Base-by-base conservation (phyloP, 2,888 invertebrate genomes). In the Tenodera sinensis region DNA sequence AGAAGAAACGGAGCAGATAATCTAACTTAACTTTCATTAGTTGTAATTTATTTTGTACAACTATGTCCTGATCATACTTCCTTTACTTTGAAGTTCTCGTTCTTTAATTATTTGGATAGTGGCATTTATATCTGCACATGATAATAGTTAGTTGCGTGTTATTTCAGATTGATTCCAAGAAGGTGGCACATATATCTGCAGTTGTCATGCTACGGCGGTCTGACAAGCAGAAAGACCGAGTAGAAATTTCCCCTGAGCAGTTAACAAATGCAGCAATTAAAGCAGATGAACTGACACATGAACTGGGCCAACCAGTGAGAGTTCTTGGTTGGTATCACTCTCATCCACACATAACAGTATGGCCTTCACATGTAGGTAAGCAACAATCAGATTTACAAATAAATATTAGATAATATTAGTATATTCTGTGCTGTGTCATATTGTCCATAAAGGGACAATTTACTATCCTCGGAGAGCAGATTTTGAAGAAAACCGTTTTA, bases 261-360 rank as follows among this genome's bases (percentile, higher is more conserved):
- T 93, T 97, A 85, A 95, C 96, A n/a, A 95, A 95, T 92, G 96
- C 96, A 30, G 94, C 96, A 27, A 92, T 94, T 27, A 94, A 95
- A 92, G 96, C 96, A 8, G 96, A 97, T 92, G 94, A 95, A 91
- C 93, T 97, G 89, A 94, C 95, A 9, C 92, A 94, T 12, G 95
- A 95, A 93, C 94, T 96, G 83, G 94, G 95, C 9, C 93, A 95
- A 90, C 96, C 96, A 0, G 94, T 98, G 93, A 94, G 96, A 91
- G 97, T 98, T 27, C 94, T 97, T 84, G 98, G 98, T 71, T 98
- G 98, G 98, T 98, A 98, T 92, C 98, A 98, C 93, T 98, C 97
- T 25, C 97, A 98, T 93, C 97, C 98, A 42, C 97, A 97, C 92
- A 97, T 98, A 86, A 98, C 97, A 84, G 97, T 97, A 14, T 97